phyloP scores from a whole-genome alignment of 2,113 vertebrate species.

The Atrichornis clamosus region DNA sequence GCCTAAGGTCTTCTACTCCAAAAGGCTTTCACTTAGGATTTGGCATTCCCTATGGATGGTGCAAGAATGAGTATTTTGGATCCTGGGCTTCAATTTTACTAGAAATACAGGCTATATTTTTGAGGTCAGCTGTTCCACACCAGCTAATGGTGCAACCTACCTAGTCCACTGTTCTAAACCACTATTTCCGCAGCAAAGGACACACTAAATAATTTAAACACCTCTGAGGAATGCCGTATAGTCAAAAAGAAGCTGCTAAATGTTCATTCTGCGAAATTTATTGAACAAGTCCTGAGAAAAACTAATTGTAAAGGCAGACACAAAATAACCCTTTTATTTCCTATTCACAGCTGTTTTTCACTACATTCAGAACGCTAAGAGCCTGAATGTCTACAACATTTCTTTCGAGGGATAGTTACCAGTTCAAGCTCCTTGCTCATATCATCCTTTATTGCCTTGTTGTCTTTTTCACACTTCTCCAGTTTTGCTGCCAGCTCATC shows the following conservation, averaged over 20 bases:
- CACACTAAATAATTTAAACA: background rate
- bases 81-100: background rate
- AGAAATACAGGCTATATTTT: background rate
- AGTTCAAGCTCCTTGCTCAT: slow-evolving; percentile 79
- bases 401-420: slow-evolving; percentile 60
- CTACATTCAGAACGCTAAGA: background rate
- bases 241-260: background rate
- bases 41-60: background rate
- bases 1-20: background rate
- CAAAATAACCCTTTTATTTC: background rate
- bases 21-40: background rate
- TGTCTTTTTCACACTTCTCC: slow-evolving; percentile 80
- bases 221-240: background rate
- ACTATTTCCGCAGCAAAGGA: background rate
- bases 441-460: slow-evolving; percentile 72
- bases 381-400: background rate
- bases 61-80: background rate
- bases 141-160: background rate
- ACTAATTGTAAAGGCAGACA: background rate
- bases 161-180: background rate
- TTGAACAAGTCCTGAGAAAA: background rate
- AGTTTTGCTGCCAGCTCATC: slow-evolving; percentile 80
- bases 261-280: background rate
- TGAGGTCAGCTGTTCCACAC: background rate
- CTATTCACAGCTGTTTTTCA: background rate